phyloP scores from a whole-genome alignment of 1,140 invertebrate genomes.

The Muscidifurax raptorellus region DNA sequence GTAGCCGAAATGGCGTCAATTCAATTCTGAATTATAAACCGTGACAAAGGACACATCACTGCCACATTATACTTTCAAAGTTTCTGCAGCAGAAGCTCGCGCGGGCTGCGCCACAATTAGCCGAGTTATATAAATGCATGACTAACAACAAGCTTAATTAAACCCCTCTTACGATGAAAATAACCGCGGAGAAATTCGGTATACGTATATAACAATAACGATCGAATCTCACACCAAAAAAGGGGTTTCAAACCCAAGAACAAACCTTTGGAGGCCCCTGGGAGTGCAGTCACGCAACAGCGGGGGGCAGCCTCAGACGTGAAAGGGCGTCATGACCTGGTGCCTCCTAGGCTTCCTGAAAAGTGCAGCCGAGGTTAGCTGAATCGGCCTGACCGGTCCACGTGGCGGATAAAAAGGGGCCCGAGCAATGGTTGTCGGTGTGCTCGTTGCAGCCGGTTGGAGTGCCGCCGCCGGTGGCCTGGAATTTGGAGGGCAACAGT shows the following conservation, averaged over 20 bases:
- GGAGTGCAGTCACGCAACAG: slow-evolving; percentile 74
- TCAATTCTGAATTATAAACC: too few relatives aligned
- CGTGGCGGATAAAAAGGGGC: slow-evolving; percentile 17
- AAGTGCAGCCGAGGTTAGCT: background rate
- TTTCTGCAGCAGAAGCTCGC: too few relatives aligned
- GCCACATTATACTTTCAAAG: too few relatives aligned
- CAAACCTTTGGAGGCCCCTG: slow-evolving; percentile 68
- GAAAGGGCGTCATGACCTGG: slow-evolving; percentile 48
- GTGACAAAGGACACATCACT: too few relatives aligned
- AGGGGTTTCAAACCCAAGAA: too few relatives aligned
- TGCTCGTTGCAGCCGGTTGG: slow-evolving; percentile 64
- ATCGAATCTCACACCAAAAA: slow-evolving; percentile 29
- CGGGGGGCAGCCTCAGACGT: slow-evolving; percentile 73
- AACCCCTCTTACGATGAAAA: too few relatives aligned
- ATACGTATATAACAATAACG: too few relatives aligned
- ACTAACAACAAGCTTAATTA: too few relatives aligned
- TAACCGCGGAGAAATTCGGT: too few relatives aligned
- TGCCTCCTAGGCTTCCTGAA: slow-evolving; percentile 21
- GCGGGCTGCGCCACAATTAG: too few relatives aligned
- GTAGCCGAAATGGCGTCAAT: too few relatives aligned
- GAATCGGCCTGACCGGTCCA: background rate
- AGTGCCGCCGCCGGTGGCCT: slow-evolving; percentile 66
- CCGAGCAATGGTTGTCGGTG: slow-evolving; percentile 61
- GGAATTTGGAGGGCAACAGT: slow-evolving; percentile 82
- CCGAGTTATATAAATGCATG: too few relatives aligned